A percentile compares a stretch with the other conserved stretches of the same genome.
Conservation (phyloP, 2,113 vertebrate genomes). For the Ranitomeya variabilis region DNA sequence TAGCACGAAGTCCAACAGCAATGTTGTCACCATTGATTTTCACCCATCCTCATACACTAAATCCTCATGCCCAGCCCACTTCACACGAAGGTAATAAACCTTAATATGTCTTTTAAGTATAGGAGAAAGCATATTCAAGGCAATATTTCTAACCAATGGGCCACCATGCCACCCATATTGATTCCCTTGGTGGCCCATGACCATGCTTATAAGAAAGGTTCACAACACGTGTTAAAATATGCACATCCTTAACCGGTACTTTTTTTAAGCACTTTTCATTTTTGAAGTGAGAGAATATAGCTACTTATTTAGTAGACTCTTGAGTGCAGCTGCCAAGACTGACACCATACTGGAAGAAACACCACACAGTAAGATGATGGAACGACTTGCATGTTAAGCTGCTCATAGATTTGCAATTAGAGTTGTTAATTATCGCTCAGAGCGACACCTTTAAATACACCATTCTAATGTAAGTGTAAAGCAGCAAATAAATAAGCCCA, state of each 20-base stretch:
- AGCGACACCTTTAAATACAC: conserved; percentile 17
- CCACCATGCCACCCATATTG: too few species aligned
- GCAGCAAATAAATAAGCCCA: background rate
- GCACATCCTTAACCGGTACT: background rate
- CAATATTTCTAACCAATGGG: too few species aligned
- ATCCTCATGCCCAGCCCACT: too few species aligned
- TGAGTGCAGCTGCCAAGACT: conserved; percentile 23
- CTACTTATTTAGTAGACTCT: conserved; percentile 8
- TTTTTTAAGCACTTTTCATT: conserved; percentile 14
- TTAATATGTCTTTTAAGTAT: too few species aligned
- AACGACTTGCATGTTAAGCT: conserved; percentile 24
- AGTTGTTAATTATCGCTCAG: conserved; percentile 34
- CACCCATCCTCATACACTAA: too few species aligned
- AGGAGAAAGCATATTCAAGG: too few species aligned
- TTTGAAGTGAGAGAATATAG: conserved; percentile 31
- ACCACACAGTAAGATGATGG: conserved; percentile 32
- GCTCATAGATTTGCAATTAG: conserved; percentile 45
- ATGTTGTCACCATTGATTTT: too few species aligned
- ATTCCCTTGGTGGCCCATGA: too few species aligned
- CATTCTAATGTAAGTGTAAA: conserved; percentile 15
- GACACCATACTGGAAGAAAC: conserved; percentile 43
- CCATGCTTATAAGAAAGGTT: too few species aligned
- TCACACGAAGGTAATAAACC: too few species aligned
- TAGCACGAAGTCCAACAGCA: too few species aligned
- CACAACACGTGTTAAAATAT: too few species aligned